Evolutionary conservation across 2,113 vertebrate species (phyloP), one percentile per base, ranked within the genome.

Genomic region (Phainopepla nitens): DNA sequence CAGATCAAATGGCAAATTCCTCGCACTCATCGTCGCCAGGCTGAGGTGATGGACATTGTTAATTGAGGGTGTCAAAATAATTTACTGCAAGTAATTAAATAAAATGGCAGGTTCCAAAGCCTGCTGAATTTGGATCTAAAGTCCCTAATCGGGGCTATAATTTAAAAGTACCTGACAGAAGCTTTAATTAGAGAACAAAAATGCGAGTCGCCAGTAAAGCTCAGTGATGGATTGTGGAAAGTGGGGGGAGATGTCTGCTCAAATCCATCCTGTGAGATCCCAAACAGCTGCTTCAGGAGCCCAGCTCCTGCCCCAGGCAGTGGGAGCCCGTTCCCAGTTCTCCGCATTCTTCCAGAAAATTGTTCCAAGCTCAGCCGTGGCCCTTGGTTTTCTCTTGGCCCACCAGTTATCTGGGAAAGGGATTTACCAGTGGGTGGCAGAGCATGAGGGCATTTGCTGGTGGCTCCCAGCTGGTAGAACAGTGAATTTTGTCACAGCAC

Each of bases 51-150:
- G 13, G 96, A 81, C 96, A 13, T 16, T 54, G 64, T 85, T 96
- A 97, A 95, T 93, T 94, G 78, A 83, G 88, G 89, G 87, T 97
- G 97, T 96, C 97, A 94, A 95, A 93, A 96, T 96, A 87, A 95
- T 94, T 97, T 88, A 94, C 78, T 92, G 82, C 88, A 47, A 69
- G 94, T 83, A 95, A 96, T 95, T 95, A 97, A 98, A 97, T 91
- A 85, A 97, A 96, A 95, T 82, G 89, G 80, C 94, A 92, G 91
- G 73, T 90, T 71, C 84, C 61, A 89, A 93, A 87, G 73, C 89
- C 75, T 81, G 90, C 51, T 76, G 65, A 90, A 75, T 87, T 95
- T 89, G 81, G 90, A 93, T 94, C 93, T 62, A 0, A 84, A 87
- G 94, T 79, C 92, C 3, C 20, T 91, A 96, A 96, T 96, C n/a